phyloP scores from a whole-genome alignment of 2,113 vertebrate species.

The Tricholaema leucomelas region DNA sequence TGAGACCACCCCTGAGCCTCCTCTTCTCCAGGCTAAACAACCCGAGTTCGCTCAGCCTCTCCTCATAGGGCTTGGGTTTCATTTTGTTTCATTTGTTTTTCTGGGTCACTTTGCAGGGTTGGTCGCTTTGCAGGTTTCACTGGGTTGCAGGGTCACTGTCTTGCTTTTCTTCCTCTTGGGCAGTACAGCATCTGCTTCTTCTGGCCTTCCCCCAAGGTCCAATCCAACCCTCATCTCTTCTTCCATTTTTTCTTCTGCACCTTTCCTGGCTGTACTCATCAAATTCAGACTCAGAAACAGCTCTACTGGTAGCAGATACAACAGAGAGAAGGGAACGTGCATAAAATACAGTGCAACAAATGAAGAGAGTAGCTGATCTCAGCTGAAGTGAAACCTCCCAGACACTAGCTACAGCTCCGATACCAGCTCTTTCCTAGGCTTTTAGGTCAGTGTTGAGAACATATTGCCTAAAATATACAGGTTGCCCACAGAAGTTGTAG shows the following conservation, averaged over 20 bases:
- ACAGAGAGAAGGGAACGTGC: background rate
- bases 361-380: background rate
- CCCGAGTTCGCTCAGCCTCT: too few species aligned
- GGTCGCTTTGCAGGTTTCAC: too few species aligned
- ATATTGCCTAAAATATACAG: fast-evolving
- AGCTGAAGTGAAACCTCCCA: background rate
- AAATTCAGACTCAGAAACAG: background rate
- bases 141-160: background rate
- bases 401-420: background rate
- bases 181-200: background rate
- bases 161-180: background rate
- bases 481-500: background rate
- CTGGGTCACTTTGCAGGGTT: too few species aligned
- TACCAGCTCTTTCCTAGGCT: background rate
- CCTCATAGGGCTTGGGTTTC: too few species aligned
- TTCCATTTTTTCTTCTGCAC: background rate
- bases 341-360: background rate
- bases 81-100: background rate
- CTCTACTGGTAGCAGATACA: background rate
- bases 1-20: too few species aligned
- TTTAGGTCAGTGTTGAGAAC: background rate
- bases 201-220: background rate
- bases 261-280: background rate
- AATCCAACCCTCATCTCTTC: background rate
- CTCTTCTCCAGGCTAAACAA: too few species aligned